Evolutionary conservation across 2,113 vertebrate genomes (phyloP).

Genomic region (Panthera uncia): DNA sequence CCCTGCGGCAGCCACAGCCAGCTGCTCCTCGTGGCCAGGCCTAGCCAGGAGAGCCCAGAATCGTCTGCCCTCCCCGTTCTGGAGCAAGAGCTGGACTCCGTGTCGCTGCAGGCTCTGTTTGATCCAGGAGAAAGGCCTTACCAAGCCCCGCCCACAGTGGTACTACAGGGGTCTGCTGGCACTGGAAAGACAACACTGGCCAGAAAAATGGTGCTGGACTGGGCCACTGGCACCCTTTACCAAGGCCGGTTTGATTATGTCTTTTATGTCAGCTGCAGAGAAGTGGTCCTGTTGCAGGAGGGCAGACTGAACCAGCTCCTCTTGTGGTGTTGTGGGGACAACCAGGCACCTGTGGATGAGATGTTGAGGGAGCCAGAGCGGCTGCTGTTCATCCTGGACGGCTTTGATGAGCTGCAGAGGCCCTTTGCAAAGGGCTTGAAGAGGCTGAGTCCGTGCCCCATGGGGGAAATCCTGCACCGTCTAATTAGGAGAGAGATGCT

Average conservation of each 20-base stretch:
- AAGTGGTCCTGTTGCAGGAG: neutral
- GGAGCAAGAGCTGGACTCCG: neutral
- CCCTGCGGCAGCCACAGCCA: neutral
- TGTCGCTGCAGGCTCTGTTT: slow-evolving; percentile 28
- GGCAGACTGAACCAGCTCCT: neutral
- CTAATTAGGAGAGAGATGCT: slow-evolving; percentile 53
- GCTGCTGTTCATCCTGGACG: slow-evolving; percentile 79
- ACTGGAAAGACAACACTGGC: slow-evolving; percentile 76
- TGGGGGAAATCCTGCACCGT: neutral
- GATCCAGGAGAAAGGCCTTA: fast-evolving
- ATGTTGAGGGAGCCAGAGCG: slow-evolving; percentile 58
- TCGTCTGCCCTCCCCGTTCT: neutral
- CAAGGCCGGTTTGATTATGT: slow-evolving; percentile 74
- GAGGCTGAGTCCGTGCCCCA: neutral
- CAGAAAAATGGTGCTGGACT: slow-evolving; percentile 79
- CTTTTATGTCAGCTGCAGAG: slow-evolving; percentile 83
- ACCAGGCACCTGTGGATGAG: slow-evolving; percentile 2
- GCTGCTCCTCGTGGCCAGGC: neutral
- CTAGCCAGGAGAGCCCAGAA: neutral
- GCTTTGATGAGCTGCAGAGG: slow-evolving; percentile 76
- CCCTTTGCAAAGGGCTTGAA: neutral
- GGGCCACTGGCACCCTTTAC: slow-evolving; percentile 65
- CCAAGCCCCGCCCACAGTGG: neutral
- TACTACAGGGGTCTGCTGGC: slow-evolving; percentile 76
- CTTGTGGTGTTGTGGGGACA: slow-evolving; percentile 42